Percentiles rank a stretch among this genome's conserved stretches.
Evolutionary conservation across 2,113 vertebrate genomes (phyloP).

Genomic region (Cephalopholis sonnerati): DNA sequence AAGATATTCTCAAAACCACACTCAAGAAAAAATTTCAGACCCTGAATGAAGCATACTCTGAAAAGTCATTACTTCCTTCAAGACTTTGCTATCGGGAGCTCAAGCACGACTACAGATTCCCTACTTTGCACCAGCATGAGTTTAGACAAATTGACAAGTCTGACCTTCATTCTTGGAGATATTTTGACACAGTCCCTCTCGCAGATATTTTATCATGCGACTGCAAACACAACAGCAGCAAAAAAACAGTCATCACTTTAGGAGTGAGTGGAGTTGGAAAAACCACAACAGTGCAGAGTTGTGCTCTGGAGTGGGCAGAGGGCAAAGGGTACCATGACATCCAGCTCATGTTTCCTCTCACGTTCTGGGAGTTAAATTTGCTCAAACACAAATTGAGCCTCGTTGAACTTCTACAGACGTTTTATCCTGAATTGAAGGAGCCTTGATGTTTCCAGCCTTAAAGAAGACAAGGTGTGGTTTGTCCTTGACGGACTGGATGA

Average conservation of each 20-base stretch:
- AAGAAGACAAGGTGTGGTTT: slow-evolving; percentile 53
- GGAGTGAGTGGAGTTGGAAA: slow-evolving; percentile 66
- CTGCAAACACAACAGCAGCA: slow-evolving; percentile 4
- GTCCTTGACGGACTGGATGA: slow-evolving; percentile 65
- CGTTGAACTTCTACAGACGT: slow-evolving; percentile 38
- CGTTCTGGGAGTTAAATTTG: slow-evolving; percentile 67
- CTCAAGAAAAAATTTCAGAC: slow-evolving; percentile 60
- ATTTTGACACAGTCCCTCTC: background rate
- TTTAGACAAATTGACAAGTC: slow-evolving; percentile 39
- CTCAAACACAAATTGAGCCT: slow-evolving; percentile 33
- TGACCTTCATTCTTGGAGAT: background rate
- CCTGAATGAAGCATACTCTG: background rate
- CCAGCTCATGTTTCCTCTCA: slow-evolving; percentile 55
- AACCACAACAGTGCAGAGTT: slow-evolving; percentile 55
- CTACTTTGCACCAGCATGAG: slow-evolving; percentile 25
- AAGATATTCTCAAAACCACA: slow-evolving; percentile 7
- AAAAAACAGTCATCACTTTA: slow-evolving; percentile 45
- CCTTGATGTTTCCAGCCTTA: slow-evolving; percentile 17
- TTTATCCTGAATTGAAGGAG: slow-evolving; percentile 61
- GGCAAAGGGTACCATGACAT: slow-evolving; percentile 14
- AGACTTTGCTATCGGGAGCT: slow-evolving; percentile 4
- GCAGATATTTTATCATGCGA: slow-evolving; percentile 25
- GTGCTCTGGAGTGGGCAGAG: slow-evolving; percentile 64
- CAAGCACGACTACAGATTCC: rapidly evolving
- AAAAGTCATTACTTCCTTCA: background rate